Conservation (phyloP, 2,797 vertebrate genomes). For the Macrochelys suwanniensis region DNA sequence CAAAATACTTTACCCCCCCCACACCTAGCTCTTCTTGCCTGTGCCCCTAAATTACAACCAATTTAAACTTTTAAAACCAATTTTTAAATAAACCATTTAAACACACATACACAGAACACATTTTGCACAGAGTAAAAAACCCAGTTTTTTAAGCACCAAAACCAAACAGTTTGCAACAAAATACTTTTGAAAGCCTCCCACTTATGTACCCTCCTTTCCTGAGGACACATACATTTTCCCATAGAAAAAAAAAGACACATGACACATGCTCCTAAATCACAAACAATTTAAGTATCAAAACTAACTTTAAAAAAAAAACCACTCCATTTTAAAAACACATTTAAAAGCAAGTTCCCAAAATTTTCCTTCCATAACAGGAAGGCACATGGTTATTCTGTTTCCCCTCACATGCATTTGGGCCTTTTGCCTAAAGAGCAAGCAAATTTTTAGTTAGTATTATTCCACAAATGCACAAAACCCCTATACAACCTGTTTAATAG, state of each 20-base stretch:
- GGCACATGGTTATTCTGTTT: neutral
- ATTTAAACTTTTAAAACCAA: neutral
- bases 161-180: neutral
- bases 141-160: neutral
- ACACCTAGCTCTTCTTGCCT: neutral
- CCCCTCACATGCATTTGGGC: neutral
- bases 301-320: too few species aligned
- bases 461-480: neutral
- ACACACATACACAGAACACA: neutral
- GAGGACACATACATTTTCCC: neutral
- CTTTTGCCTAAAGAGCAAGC: neutral
- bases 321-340: too few species aligned
- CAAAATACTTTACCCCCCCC: neutral
- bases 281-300: too few species aligned
- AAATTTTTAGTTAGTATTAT: neutral
- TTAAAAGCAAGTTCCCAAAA: too few species aligned
- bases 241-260: too few species aligned
- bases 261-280: too few species aligned
- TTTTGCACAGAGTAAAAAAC: neutral
- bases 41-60: neutral
- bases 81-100: neutral
- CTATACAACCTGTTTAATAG: neutral
- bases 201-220: neutral
- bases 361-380: too few species aligned
- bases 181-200: neutral